Percentiles rank a stretch among this genome's conserved stretches.
These are phyloP conservation scores for Danio kyathit DNA, from an alignment of 2,797 vertebrate species.

Conservation along the genomic window DNA sequence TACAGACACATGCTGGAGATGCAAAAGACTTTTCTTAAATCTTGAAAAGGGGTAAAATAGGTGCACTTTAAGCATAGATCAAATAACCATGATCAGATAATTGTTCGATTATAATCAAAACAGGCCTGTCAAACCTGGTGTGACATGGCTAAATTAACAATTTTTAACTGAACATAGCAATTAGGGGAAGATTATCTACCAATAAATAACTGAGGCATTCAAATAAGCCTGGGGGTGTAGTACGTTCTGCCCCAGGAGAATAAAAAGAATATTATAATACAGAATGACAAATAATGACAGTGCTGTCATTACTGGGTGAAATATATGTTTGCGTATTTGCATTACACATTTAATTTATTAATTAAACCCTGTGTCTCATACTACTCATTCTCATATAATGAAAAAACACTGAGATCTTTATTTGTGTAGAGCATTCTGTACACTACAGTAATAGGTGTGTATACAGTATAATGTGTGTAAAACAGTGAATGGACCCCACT, in stretches of 20 bases:
- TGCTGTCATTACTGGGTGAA: background rate
- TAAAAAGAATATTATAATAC: background rate
- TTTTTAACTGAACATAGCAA: background rate
- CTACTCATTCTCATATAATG: background rate
- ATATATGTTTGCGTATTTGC: background rate
- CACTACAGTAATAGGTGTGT: conserved; percentile 7
- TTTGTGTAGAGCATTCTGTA: background rate
- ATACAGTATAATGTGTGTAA: conserved; percentile 45
- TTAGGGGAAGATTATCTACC: background rate
- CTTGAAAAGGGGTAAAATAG: no score
- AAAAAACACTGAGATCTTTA: background rate
- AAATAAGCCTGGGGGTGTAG: background rate
- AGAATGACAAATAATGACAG: background rate
- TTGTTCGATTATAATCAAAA: background rate
- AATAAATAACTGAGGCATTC: background rate
- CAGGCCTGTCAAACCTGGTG: background rate
- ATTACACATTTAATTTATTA: conserved; percentile 57
- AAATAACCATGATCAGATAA: no score
- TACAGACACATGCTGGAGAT: no score
- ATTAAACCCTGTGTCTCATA: conserved; percentile 66
- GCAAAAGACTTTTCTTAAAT: no score
- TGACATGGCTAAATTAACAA: background rate
- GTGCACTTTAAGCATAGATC: no score
- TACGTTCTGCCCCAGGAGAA: no score
- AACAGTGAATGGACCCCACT: conserved; percentile 47